Conservation (phyloP, 2,797 vertebrate genomes). For the Eulemur albifrons region DNA sequence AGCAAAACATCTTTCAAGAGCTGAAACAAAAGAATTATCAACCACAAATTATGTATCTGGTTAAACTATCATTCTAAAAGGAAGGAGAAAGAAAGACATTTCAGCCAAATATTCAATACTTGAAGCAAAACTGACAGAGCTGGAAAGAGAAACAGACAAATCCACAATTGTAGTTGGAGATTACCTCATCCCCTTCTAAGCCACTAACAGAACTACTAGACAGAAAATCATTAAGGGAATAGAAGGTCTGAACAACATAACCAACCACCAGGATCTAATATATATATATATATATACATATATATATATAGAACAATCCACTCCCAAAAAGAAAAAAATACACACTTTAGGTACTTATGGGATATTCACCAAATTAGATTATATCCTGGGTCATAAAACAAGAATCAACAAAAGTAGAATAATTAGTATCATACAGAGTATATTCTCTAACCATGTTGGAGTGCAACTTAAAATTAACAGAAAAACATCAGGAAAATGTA, state of each 20-base stretch:
- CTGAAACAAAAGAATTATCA: background rate
- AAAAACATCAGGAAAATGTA: background rate
- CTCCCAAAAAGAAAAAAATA: background rate
- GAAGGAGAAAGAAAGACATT: background rate
- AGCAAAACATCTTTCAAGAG: background rate
- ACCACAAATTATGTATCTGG: background rate
- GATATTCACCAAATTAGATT: background rate
- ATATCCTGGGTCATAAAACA: background rate
- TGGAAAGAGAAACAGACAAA: background rate
- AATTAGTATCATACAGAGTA: background rate
- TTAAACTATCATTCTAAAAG: background rate
- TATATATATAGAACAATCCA: background rate
- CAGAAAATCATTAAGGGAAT: background rate
- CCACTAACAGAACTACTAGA: background rate
- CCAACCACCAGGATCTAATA: background rate
- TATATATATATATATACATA: too few relatives aligned
- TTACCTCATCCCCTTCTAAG: background rate
- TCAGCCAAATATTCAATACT: background rate
- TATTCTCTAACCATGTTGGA: background rate
- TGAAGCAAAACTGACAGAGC: background rate
- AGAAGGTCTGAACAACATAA: background rate
- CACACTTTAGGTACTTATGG: background rate
- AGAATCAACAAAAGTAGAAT: background rate
- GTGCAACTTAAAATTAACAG: background rate
- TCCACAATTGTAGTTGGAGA: background rate